phyloP scores from a whole-genome alignment of 2,797 vertebrate species.

The Gouania willdenowi region DNA sequence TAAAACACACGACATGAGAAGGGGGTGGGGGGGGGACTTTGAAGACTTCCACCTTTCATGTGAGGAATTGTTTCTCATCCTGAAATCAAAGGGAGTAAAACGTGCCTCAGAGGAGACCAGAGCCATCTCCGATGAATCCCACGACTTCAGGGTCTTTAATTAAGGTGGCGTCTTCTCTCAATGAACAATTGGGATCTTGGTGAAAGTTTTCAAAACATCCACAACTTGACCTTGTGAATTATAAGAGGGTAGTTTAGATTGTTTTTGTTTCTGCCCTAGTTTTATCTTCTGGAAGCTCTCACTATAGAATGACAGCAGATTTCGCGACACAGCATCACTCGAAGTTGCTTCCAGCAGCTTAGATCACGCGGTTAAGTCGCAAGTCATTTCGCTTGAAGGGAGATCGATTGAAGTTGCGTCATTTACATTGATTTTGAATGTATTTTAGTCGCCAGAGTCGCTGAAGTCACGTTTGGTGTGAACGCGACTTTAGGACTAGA shows the following conservation, averaged over 20 bases:
- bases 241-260: slow-evolving; percentile 36
- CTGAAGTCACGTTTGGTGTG: too few relatives aligned
- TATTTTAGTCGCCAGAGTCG: too few relatives aligned
- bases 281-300: slow-evolving; percentile 22
- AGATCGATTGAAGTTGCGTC: too few relatives aligned
- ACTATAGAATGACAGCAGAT: slow-evolving; percentile 45
- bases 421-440: too few relatives aligned
- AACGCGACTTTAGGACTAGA: too few relatives aligned
- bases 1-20: slow-evolving; percentile 30
- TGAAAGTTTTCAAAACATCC: slow-evolving; percentile 44
- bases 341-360: too few relatives aligned
- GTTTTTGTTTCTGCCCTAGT: slow-evolving; percentile 29
- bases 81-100: slow-evolving; percentile 63
- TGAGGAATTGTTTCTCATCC: slow-evolving; percentile 66
- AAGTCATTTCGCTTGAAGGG: too few relatives aligned
- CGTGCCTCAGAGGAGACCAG: slow-evolving; percentile 44
- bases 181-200: slow-evolving; percentile 22
- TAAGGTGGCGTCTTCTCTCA: slow-evolving; percentile 32
- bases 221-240: slow-evolving; percentile 32
- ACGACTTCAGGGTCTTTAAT: slow-evolving; percentile 40
- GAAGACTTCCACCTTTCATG: slow-evolving; percentile 67
- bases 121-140: slow-evolving; percentile 40
- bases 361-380: too few relatives aligned
- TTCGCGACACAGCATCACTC: too few relatives aligned
- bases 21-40: slow-evolving; percentile 27